Evolutionary conservation across 2,797 vertebrate species (phyloP).

Genomic region (Rhincodon typus): DNA sequence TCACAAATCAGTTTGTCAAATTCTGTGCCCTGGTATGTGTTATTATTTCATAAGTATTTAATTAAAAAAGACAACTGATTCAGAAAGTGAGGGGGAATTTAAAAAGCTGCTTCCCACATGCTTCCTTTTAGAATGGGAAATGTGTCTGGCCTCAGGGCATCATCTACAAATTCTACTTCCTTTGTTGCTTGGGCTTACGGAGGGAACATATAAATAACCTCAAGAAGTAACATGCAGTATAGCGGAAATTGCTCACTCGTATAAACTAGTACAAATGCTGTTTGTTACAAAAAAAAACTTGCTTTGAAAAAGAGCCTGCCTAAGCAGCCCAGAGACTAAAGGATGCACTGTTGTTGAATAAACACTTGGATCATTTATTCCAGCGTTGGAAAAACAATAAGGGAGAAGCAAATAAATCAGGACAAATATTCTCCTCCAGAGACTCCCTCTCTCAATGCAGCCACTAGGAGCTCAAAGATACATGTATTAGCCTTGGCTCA

Average conservation of each 20-base stretch:
- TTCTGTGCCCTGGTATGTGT: background rate
- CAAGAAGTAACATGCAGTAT: background rate
- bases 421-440: background rate
- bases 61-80: background rate
- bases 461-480: background rate
- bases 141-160: background rate
- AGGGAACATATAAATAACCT: background rate
- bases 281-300: background rate
- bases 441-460: background rate
- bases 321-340: background rate
- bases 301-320: background rate
- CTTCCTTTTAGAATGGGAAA: background rate
- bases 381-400: background rate
- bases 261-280: background rate
- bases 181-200: background rate
- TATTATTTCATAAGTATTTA: background rate
- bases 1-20: background rate
- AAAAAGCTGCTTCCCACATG: background rate
- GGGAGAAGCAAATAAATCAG: background rate
- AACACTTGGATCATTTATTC: background rate
- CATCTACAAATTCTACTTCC: background rate
- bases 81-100: background rate
- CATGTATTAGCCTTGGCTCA: background rate
- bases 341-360: background rate
- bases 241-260: background rate